Conservation (phyloP, 2,888 invertebrate genomes). For the Sarcophaga variegata region DNA sequence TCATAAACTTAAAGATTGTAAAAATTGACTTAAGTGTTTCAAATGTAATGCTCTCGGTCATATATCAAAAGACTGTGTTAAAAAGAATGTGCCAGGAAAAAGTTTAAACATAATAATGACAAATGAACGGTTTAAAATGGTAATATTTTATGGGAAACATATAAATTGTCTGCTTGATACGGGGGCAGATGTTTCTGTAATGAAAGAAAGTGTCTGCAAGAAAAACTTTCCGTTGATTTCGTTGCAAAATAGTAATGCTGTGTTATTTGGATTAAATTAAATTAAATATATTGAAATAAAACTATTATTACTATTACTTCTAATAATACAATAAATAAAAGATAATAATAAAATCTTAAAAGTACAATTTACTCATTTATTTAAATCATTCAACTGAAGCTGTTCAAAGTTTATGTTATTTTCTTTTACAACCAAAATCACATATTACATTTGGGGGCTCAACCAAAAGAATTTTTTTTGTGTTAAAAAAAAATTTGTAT, state of each 20-base stretch:
- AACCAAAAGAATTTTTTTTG: too few species aligned
- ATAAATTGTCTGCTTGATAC: background rate
- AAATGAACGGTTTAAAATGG: background rate
- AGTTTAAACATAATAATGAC: background rate
- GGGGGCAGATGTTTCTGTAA: slow-evolving; percentile 1
- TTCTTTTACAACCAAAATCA: too few species aligned
- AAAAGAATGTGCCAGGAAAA: background rate
- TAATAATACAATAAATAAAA: too few species aligned
- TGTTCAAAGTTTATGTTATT: too few species aligned
- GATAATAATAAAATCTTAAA: too few species aligned
- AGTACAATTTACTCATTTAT: too few species aligned
- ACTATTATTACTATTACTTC: too few species aligned
- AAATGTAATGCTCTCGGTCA: slow-evolving; percentile 3
- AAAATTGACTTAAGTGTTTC: slow-evolving; percentile 12
- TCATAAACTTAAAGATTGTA: slow-evolving; percentile 21
- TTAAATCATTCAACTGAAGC: too few species aligned
- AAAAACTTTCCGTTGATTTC: background rate
- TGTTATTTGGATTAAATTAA: too few species aligned
- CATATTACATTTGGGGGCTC: too few species aligned
- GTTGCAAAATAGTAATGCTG: background rate
- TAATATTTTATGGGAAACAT: background rate
- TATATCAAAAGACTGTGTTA: background rate
- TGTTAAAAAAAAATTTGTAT: too few species aligned
- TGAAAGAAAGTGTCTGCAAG: background rate
- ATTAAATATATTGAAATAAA: too few species aligned